A percentile compares a stretch with the other conserved stretches of the same genome.
Evolutionary conservation across 2,113 vertebrate species (phyloP).

Genomic region (Sylvia atricapilla): DNA sequence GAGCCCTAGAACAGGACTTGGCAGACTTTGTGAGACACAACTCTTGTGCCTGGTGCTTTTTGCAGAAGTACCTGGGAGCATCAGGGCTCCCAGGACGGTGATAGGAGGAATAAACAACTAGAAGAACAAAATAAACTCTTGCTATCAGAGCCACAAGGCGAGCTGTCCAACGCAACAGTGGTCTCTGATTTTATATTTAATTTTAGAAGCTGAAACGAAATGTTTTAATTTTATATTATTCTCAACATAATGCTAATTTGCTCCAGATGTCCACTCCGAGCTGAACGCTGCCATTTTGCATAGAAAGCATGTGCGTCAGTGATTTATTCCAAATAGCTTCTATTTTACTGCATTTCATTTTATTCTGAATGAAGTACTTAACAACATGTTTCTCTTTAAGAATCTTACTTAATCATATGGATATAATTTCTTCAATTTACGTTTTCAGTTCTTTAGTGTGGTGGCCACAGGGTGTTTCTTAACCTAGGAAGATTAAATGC

Average conservation of each 20-base stretch:
- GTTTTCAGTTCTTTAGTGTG: constrained; percentile 80
- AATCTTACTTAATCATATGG: constrained; percentile 85
- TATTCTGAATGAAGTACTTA: constrained; percentile 80
- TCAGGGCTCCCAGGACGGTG: neutral
- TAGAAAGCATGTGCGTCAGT: constrained; percentile 86
- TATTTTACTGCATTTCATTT: constrained; percentile 80
- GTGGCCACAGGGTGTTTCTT: constrained; percentile 83
- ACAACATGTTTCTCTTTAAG: constrained; percentile 81
- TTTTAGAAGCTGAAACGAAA: constrained; percentile 74
- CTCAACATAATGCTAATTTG: constrained; percentile 75
- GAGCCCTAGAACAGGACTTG: neutral
- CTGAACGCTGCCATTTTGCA: constrained; percentile 56
- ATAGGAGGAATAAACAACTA: neutral
- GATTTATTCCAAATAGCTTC: constrained; percentile 84
- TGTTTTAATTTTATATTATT: constrained; percentile 79
- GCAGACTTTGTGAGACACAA: neutral
- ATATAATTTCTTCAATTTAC: constrained; percentile 86
- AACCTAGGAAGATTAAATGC: constrained; percentile 82
- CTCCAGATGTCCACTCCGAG: constrained; percentile 60
- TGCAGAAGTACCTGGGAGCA: neutral
- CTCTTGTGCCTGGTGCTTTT: neutral
- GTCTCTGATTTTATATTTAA: constrained; percentile 66
- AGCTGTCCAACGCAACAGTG: constrained; percentile 53
- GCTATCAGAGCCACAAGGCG: constrained; percentile 42
- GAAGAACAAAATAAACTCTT: constrained; percentile 23